Conservation (phyloP, 2,113 vertebrate species). For the Semicossyphus pulcher region DNA sequence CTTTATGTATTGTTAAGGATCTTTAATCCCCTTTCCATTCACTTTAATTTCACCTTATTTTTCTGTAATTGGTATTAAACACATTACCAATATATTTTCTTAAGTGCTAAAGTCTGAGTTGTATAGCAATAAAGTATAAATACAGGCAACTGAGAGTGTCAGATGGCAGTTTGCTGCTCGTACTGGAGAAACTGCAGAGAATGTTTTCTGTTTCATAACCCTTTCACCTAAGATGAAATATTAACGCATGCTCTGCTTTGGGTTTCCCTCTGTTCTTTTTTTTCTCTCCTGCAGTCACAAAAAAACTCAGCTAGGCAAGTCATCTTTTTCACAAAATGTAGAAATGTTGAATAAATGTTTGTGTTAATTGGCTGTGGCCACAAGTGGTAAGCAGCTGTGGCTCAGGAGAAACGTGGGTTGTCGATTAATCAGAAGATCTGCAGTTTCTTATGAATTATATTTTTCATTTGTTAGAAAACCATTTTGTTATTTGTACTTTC, state of each 20-base stretch:
- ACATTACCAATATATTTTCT: conserved; percentile 19
- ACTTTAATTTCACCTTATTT: not conserved
- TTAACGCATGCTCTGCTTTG: conserved; percentile 39
- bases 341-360: too few relatives aligned
- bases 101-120: too few relatives aligned
- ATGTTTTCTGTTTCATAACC: conserved; percentile 55
- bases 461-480: too few relatives aligned
- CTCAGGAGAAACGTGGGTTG: too few relatives aligned
- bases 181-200: conserved; percentile 32
- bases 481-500: too few relatives aligned
- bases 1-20: not conserved
- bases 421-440: too few relatives aligned
- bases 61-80: conserved; percentile 3
- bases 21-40: conserved; percentile 7
- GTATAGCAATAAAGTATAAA: not conserved
- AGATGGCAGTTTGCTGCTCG: conserved; percentile 41
- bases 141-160: conserved; percentile 73
- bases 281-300: not conserved
- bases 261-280: conserved; percentile 9
- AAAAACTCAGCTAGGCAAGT: not conserved
- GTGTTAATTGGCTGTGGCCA: too few relatives aligned
- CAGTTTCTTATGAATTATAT: too few relatives aligned
- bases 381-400: too few relatives aligned
- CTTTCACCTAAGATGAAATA: conserved; percentile 55
- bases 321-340: not conserved